phyloP scores from a whole-genome alignment of 2,113 vertebrate genomes.

The Hyla sarda region DNA sequence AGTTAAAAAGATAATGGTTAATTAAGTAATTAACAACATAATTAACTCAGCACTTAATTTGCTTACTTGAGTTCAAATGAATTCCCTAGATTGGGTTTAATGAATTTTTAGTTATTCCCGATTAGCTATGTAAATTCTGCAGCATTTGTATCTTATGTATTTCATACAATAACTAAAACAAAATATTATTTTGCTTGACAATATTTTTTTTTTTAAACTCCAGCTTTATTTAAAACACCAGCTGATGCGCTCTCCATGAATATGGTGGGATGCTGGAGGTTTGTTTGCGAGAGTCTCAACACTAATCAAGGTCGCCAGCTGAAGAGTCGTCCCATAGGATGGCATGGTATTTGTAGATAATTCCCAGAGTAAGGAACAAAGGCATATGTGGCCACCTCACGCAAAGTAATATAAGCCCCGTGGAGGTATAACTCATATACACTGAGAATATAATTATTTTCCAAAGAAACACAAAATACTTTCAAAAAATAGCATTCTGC shows the following conservation, averaged over 20 bases:
- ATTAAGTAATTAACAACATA: slow-evolving; percentile 88
- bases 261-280: not conserved
- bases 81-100: slow-evolving; percentile 79
- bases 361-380: not conserved
- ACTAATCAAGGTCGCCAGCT: slow-evolving; percentile 39
- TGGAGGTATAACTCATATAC: not conserved
- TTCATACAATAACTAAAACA: slow-evolving; percentile 71
- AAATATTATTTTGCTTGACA: slow-evolving; percentile 65
- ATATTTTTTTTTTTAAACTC: not conserved
- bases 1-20: slow-evolving; percentile 80
- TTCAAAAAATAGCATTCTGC: too few species aligned
- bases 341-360: not conserved
- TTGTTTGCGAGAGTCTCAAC: slow-evolving; percentile 19
- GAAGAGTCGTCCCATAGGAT: slow-evolving; percentile 44
- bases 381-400: not conserved
- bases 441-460: not conserved
- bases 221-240: slow-evolving; percentile 13
- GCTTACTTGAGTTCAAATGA: slow-evolving; percentile 80
- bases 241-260: not conserved
- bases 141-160: slow-evolving; percentile 66
- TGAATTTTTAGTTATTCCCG: slow-evolving; percentile 78
- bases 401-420: not conserved
- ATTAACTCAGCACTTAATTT: slow-evolving; percentile 85
- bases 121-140: slow-evolving; percentile 72
- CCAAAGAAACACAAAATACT: too few species aligned